Evolutionary conservation across 2,113 vertebrate genomes (phyloP).

Genomic region (Odocoileus hemionus): DNA sequence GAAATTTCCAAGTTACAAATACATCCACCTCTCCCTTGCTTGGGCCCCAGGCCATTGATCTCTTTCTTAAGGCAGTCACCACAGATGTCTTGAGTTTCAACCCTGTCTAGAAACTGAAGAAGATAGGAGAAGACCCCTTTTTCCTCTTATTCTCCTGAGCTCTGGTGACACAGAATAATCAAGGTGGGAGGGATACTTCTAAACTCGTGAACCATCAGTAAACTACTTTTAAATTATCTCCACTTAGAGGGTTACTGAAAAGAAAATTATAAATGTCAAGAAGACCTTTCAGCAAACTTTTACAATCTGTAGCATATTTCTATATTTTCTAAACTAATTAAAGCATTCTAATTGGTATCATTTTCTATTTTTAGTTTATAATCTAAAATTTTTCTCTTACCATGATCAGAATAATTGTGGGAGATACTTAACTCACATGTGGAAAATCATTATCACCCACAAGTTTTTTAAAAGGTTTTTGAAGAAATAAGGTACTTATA

Average conservation of each 20-base stretch:
- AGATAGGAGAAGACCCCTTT: background rate
- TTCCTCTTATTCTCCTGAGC: background rate
- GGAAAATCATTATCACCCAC: background rate
- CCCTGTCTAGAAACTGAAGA: background rate
- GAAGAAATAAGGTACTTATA: background rate
- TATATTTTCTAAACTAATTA: conserved; percentile 14
- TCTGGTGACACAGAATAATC: background rate
- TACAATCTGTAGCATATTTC: background rate
- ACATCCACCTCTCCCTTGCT: background rate
- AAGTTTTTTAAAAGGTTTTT: background rate
- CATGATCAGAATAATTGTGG: conserved; percentile 10
- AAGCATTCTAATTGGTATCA: background rate
- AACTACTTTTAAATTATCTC: conserved; percentile 35
- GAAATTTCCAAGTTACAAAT: conserved; percentile 20
- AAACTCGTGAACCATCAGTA: background rate
- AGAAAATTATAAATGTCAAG: background rate
- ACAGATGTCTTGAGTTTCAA: background rate
- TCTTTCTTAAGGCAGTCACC: background rate
- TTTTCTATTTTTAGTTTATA: conserved; percentile 1
- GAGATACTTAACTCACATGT: background rate
- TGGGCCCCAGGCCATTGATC: background rate
- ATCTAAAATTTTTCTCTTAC: background rate
- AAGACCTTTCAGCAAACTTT: background rate
- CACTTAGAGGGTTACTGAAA: background rate
- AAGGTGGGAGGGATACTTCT: background rate